Percentiles rank a stretch among this genome's conserved stretches.
Evolutionary conservation across 2,797 vertebrate genomes (phyloP).

Genomic region (Leptatherina wallacei): DNA sequence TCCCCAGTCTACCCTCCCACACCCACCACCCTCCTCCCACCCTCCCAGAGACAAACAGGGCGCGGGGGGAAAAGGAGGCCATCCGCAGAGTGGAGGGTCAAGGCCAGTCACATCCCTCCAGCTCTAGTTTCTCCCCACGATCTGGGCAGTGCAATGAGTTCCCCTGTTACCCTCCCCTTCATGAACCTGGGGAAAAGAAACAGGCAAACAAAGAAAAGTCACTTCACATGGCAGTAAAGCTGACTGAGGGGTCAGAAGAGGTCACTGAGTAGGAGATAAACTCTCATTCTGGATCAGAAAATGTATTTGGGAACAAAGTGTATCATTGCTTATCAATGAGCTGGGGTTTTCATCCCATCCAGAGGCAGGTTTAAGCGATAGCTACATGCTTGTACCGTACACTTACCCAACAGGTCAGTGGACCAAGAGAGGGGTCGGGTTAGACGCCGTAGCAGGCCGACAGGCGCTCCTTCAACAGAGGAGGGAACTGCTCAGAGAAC

Average conservation of each 20-base stretch:
- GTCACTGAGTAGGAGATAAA: rapidly evolving
- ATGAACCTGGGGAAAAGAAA: slow-evolving; percentile 80
- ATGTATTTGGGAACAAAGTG: slow-evolving; percentile 66
- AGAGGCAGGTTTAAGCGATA: slow-evolving; percentile 1
- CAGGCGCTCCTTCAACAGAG: slow-evolving; percentile 92
- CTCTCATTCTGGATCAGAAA: slow-evolving; percentile 57
- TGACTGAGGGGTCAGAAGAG: slow-evolving; percentile 57
- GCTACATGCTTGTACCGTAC: rapidly evolving
- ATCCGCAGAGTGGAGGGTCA: slow-evolving; percentile 61
- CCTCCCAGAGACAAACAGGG: slow-evolving; percentile 71
- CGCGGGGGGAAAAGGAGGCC: slow-evolving; percentile 59
- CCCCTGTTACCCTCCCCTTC: slow-evolving; percentile 88
- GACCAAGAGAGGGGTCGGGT: slow-evolving; percentile 57
- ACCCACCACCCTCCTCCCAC: slow-evolving; percentile 75
- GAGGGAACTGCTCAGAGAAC: slow-evolving; percentile 96
- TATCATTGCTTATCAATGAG: slow-evolving; percentile 75
- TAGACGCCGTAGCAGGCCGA: slow-evolving; percentile 95
- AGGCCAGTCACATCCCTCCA: slow-evolving; percentile 70
- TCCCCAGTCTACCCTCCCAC: slow-evolving; percentile 80
- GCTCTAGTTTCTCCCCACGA: slow-evolving; percentile 80
- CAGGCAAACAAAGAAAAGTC: neutral
- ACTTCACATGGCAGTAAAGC: neutral
- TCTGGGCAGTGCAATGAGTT: slow-evolving; percentile 89
- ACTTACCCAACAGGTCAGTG: slow-evolving; percentile 79
- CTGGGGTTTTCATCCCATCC: slow-evolving; percentile 77